phyloP scores from a whole-genome alignment of 1,140 invertebrate species.

The Sarcophaga bullata region DNA sequence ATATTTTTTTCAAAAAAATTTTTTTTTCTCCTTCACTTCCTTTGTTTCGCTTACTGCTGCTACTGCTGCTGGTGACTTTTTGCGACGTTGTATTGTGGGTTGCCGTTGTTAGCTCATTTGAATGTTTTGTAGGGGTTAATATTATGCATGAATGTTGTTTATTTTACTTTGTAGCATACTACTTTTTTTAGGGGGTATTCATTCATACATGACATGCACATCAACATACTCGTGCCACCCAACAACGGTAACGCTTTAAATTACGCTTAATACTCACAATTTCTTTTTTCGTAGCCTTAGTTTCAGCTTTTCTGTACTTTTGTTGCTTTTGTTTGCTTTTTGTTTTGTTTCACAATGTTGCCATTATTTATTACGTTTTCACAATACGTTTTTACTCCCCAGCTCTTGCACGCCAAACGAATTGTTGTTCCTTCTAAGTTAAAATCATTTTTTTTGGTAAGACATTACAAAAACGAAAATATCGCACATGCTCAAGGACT shows the following conservation, averaged over 20 bases:
- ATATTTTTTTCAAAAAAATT: background rate
- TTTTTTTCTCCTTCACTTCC: no score
- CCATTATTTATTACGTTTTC: background rate
- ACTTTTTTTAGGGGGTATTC: background rate
- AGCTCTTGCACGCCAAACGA: no score
- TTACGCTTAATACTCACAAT: conserved; percentile 1
- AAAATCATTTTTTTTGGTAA: background rate
- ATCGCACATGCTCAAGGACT: background rate
- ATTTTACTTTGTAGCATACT: conserved; percentile 8
- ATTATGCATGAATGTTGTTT: conserved; percentile 18
- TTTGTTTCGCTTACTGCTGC: no score
- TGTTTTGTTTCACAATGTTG: background rate
- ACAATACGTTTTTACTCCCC: no score
- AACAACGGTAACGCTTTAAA: background rate
- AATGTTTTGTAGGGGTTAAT: conserved; percentile 4
- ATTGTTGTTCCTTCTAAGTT: no score
- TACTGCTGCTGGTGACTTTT: background rate
- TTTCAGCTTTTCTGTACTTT: no score
- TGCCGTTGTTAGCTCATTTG: background rate
- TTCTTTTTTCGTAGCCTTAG: background rate
- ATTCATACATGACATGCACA: background rate
- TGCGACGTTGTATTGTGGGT: background rate
- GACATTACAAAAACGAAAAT: background rate
- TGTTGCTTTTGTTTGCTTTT: no score
- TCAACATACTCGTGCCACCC: background rate